Conservation (phyloP, 1,140 invertebrate genomes). For the Lepidostoma basale region DNA sequence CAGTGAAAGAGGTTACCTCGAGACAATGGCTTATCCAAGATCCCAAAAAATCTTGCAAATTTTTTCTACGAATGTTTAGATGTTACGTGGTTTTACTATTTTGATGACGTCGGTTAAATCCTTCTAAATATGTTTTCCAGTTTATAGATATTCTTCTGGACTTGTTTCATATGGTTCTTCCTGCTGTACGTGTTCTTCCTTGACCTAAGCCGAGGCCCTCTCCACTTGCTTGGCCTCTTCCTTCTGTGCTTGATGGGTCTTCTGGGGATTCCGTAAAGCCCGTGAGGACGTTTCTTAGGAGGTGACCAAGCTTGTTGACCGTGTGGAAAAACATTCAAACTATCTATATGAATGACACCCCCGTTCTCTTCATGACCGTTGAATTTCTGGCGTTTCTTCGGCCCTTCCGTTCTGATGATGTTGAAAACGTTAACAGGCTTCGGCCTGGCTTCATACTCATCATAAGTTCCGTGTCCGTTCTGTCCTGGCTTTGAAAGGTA, state of each 20-base stretch:
- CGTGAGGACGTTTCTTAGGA: conserved; percentile 8
- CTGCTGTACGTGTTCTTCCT: conserved; percentile 4
- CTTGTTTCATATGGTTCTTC: conserved; percentile 11
- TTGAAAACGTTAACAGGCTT: conserved; percentile 22
- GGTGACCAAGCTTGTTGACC: conserved; percentile 7
- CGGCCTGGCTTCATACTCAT: background rate
- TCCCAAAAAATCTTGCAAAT: too few species aligned
- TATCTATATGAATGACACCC: conserved; percentile 30
- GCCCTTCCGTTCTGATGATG: conserved; percentile 15
- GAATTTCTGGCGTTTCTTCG: background rate
- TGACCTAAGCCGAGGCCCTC: conserved; percentile 4
- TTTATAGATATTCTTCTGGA: conserved; percentile 38
- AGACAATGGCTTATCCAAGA: too few species aligned
- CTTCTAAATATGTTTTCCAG: conserved; percentile 10
- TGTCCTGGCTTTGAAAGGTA: conserved; percentile 22
- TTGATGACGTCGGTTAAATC: too few species aligned
- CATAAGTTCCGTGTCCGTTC: background rate
- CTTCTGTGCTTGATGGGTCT: conserved; percentile 25
- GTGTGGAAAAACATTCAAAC: conserved; percentile 30
- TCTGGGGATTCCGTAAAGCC: background rate
- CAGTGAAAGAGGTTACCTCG: too few species aligned
- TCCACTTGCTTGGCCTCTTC: conserved; percentile 26
- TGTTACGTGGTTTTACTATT: too few species aligned
- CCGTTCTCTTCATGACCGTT: conserved; percentile 2
- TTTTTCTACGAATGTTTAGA: too few species aligned